A percentile compares a stretch with the other conserved stretches of the same genome.
phyloP scores from a whole-genome alignment of 2,113 vertebrate species.

The Steatornis caripensis region DNA sequence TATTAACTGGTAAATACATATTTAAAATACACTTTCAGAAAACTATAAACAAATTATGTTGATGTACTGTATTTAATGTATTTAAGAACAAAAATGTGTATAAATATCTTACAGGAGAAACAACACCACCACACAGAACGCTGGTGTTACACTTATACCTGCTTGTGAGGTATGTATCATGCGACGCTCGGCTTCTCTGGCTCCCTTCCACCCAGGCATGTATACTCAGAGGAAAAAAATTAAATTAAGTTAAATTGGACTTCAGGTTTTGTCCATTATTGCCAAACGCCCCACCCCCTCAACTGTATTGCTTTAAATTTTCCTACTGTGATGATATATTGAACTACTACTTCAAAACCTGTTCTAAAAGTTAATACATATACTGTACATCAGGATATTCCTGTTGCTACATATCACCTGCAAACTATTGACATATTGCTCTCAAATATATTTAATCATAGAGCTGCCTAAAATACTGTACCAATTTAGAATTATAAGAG shows the following conservation, averaged over 20 bases:
- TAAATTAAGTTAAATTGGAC: constrained; percentile 55
- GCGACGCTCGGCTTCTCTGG: constrained; percentile 45
- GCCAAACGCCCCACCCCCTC: constrained; percentile 54
- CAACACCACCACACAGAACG: constrained; percentile 61
- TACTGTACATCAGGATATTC: constrained; percentile 61
- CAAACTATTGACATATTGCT: constrained; percentile 68
- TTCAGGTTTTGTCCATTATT: constrained; percentile 61
- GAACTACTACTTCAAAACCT: constrained; percentile 57
- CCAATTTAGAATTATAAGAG: constrained; percentile 38
- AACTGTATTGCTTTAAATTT: constrained; percentile 70
- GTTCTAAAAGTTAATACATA: constrained; percentile 56
- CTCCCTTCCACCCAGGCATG: constrained; percentile 59
- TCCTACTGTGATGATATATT: constrained; percentile 61
- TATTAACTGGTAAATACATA: constrained; percentile 73
- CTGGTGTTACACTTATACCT: constrained; percentile 68
- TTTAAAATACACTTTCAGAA: constrained; percentile 76
- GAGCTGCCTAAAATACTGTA: constrained; percentile 67
- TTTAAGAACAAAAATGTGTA: constrained; percentile 52
- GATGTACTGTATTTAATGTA: constrained; percentile 51
- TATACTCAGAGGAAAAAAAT: constrained; percentile 38
- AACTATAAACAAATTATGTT: constrained; percentile 67
- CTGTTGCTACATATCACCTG: constrained; percentile 67
- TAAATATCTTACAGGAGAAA: constrained; percentile 75
- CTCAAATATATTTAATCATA: constrained; percentile 62
- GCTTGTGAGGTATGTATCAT: constrained; percentile 53